phyloP scores from a whole-genome alignment of 2,797 vertebrate genomes.

The Acrossocheilus fasciatus region DNA sequence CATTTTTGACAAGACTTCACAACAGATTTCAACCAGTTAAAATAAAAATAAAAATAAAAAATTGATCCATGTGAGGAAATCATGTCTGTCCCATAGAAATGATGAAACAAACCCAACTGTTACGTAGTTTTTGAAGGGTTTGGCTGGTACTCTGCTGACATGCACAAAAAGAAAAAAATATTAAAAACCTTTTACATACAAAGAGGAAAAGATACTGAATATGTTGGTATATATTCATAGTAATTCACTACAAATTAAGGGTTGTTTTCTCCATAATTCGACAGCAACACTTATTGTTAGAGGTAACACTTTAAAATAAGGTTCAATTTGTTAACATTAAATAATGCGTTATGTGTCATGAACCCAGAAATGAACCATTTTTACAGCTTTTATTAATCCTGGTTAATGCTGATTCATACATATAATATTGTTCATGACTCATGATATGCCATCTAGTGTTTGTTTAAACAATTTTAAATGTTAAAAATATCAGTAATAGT shows the following conservation, averaged over 20 bases:
- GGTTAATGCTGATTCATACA: background rate
- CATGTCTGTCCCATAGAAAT: background rate
- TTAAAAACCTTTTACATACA: too few species aligned
- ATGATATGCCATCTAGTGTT: background rate
- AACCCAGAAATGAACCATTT: background rate
- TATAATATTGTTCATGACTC: background rate
- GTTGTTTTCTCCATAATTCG: background rate
- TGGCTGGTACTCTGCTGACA: background rate
- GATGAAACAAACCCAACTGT: background rate
- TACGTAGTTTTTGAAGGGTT: background rate
- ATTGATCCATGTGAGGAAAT: constrained; percentile 43
- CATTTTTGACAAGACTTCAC: background rate
- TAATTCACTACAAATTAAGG: background rate
- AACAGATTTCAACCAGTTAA: constrained; percentile 1
- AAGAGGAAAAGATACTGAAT: background rate
- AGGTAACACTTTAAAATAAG: constrained; percentile 25
- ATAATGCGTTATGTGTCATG: background rate
- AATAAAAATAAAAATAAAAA: constrained; percentile 45
- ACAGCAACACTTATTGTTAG: background rate
- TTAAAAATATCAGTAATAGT: background rate
- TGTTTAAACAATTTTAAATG: background rate
- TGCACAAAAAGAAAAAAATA: background rate
- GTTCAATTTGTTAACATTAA: constrained; percentile 26
- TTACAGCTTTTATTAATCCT: background rate
- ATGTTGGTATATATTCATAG: background rate